phyloP scores from a whole-genome alignment of 2,888 invertebrate species.

The Pinctada fucata region DNA sequence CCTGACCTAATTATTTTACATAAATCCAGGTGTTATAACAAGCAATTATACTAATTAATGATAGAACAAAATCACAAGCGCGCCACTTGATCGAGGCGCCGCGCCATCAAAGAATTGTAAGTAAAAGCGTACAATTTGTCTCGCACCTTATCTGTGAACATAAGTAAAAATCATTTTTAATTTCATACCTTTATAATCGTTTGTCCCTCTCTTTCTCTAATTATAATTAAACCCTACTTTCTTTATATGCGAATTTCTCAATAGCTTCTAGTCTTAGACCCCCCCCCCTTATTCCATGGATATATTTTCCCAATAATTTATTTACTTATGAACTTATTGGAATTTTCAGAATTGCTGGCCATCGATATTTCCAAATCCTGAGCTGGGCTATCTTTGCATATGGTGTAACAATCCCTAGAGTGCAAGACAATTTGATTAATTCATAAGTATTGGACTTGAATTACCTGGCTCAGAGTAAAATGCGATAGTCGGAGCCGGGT shows the following conservation, averaged over 20 bases:
- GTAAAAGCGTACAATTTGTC: constrained; percentile 9
- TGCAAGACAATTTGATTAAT: neutral
- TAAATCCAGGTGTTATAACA: neutral
- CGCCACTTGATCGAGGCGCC: neutral
- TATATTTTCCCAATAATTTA: no score
- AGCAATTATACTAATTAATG: neutral
- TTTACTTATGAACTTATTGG: no score
- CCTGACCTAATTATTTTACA: neutral
- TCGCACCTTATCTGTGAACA: constrained; percentile 8
- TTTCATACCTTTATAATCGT: neutral
- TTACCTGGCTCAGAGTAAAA: neutral
- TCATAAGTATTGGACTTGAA: neutral
- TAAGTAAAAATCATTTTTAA: neutral
- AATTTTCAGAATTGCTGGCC: no score
- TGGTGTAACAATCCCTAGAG: neutral
- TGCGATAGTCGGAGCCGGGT: neutral
- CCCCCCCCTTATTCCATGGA: no score
- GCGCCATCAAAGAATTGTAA: constrained; percentile 1
- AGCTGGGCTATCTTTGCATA: neutral
- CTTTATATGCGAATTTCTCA: no score
- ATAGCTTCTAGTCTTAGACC: no score
- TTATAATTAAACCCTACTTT: no score
- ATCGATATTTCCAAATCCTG: no score
- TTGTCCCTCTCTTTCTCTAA: neutral
- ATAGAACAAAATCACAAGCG: neutral